phyloP scores from a whole-genome alignment of 2,113 vertebrate species.

The Alaudala cheleensis region DNA sequence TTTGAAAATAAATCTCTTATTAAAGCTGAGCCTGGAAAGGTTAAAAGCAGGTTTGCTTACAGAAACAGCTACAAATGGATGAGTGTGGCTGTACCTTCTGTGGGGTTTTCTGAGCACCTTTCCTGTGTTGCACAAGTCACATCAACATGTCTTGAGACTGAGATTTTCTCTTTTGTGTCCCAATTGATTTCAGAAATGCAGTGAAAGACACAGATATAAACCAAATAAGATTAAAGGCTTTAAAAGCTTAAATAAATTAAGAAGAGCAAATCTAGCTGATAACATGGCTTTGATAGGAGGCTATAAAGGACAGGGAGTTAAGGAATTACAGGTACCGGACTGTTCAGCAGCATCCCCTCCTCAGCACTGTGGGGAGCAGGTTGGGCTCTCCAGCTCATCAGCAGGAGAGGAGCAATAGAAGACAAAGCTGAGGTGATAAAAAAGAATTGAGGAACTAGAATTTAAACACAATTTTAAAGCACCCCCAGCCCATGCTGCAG shows the following conservation, averaged over 20 bases:
- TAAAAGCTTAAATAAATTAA: slow-evolving; percentile 29
- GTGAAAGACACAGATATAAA: neutral
- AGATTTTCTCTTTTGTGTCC: neutral
- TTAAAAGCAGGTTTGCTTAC: neutral
- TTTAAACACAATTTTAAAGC: neutral
- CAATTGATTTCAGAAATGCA: neutral
- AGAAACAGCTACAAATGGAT: neutral
- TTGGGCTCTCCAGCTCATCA: neutral
- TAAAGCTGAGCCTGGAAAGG: neutral
- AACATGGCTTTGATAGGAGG: neutral
- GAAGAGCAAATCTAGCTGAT: slow-evolving; percentile 23
- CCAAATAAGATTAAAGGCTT: slow-evolving; percentile 42
- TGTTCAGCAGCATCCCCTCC: neutral
- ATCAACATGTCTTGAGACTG: neutral
- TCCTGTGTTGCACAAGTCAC: accelerated
- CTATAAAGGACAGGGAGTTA: neutral
- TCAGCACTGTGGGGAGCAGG: neutral
- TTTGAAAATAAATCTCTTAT: too few species aligned
- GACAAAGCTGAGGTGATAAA: neutral
- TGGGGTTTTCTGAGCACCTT: neutral
- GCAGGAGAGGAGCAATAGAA: neutral
- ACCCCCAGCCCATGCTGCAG: neutral
- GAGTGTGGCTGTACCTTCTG: neutral
- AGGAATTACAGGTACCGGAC: neutral
- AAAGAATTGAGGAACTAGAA: neutral